phyloP scores from a whole-genome alignment of 2,797 vertebrate genomes.

The Adrianichthys oophorus region DNA sequence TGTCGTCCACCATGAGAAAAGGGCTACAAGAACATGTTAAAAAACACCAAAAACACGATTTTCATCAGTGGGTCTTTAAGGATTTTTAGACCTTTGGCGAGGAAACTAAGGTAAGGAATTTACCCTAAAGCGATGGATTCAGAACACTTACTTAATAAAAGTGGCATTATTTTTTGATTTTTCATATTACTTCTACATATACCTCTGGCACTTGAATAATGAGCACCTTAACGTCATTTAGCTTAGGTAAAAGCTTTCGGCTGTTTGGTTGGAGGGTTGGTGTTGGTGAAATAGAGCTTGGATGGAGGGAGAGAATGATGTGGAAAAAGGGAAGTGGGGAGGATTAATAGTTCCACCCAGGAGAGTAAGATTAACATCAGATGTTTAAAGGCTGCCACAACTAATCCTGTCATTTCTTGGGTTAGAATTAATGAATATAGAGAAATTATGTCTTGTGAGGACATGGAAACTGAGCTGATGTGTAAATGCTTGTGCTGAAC shows the following conservation, averaged over 20 bases:
- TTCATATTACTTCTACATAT: slow-evolving; percentile 25
- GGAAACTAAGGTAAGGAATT: no score
- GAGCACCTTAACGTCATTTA: slow-evolving; percentile 51
- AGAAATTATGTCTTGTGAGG: slow-evolving; percentile 63
- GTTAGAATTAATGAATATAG: slow-evolving; percentile 69
- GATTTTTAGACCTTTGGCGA: no score
- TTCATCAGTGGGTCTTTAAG: no score
- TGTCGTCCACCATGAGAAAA: no score
- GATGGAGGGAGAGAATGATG: slow-evolving; percentile 43
- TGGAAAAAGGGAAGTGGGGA: slow-evolving; percentile 56
- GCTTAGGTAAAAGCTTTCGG: slow-evolving; percentile 37
- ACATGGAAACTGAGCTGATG: slow-evolving; percentile 63
- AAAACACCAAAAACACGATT: no score
- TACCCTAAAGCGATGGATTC: background rate
- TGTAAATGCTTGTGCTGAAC: slow-evolving; percentile 48
- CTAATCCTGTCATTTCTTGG: slow-evolving; percentile 78
- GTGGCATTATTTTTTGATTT: slow-evolving; percentile 22
- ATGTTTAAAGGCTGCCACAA: slow-evolving; percentile 75
- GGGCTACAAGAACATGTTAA: no score
- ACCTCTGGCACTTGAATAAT: slow-evolving; percentile 44
- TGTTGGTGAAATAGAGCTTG: slow-evolving; percentile 26
- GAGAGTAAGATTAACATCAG: slow-evolving; percentile 75
- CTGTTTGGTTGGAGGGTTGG: slow-evolving; percentile 7
- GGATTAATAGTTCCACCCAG: slow-evolving; percentile 78
- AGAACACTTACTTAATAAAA: slow-evolving; percentile 30